These are phyloP conservation scores for Scaptomyza graminum DNA, from an alignment of 1,140 invertebrate genomes.

Conservation along the genomic window DNA sequence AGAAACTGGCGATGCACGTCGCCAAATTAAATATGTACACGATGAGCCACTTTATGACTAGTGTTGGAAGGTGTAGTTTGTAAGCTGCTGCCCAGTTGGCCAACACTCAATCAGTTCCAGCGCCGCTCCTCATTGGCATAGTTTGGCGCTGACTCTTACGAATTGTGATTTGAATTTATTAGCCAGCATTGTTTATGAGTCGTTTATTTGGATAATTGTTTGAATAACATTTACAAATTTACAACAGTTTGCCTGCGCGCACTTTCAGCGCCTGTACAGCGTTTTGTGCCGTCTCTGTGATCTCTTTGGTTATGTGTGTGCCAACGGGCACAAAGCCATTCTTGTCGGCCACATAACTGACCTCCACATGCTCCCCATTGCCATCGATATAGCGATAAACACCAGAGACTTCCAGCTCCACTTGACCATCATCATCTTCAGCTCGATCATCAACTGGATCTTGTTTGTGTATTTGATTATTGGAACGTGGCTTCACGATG, in stretches of 20 bases:
- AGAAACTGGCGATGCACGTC: conserved; percentile 19
- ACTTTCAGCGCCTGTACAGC: conserved; percentile 19
- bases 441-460: not conserved
- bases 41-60: conserved; percentile 23
- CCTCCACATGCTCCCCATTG: conserved; percentile 88
- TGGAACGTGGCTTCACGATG: conserved; percentile 33
- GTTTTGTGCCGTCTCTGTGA: conserved; percentile 37
- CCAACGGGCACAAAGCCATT: conserved; percentile 88
- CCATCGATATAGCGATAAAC: conserved; percentile 86
- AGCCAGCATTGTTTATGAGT: conserved; percentile 34
- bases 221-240: conserved; percentile 39
- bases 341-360: conserved; percentile 88
- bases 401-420: conserved; percentile 79
- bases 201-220: conserved; percentile 45
- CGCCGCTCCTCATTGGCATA: conserved; percentile 54
- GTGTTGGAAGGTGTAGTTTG: conserved; percentile 18
- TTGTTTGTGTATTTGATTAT: conserved; percentile 3
- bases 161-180: conserved; percentile 62
- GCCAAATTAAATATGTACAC: conserved; percentile 46
- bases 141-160: conserved; percentile 35
- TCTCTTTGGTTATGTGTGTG: conserved; percentile 84
- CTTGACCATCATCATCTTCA: conserved; percentile 42
- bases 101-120: conserved; percentile 3
- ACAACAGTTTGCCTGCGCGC: conserved; percentile 1
- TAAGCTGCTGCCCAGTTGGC: conserved; percentile 16